A percentile compares a stretch with the other conserved stretches of the same genome.
phyloP scores from a whole-genome alignment of 2,888 invertebrate species.

The Drosophila yooni region DNA sequence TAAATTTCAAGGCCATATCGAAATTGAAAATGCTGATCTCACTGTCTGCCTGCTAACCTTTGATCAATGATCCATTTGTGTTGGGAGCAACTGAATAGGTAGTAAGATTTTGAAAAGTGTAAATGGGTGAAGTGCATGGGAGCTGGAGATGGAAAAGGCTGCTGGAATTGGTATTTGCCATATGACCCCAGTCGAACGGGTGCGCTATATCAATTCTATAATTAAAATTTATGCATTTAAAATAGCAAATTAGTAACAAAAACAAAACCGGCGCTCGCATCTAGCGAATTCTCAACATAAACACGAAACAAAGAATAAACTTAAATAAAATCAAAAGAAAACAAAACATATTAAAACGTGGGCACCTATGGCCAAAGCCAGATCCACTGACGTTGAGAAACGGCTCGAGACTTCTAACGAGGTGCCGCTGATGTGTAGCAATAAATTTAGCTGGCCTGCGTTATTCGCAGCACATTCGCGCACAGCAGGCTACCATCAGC shows the following conservation, averaged over 20 bases:
- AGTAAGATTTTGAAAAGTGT: conserved; percentile 13
- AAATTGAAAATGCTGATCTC: conserved; percentile 34
- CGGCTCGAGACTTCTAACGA: conserved; percentile 71
- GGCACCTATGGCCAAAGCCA: conserved; percentile 28
- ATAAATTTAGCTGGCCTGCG: conserved; percentile 79
- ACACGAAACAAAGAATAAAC: conserved; percentile 44
- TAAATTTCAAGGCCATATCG: conserved; percentile 44
- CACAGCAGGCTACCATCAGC: conserved; percentile 57
- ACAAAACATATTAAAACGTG: conserved; percentile 24
- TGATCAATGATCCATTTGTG: conserved; percentile 29
- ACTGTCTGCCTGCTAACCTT: background rate
- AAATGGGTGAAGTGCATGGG: conserved; percentile 30
- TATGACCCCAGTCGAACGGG: conserved; percentile 35
- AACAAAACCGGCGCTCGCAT: conserved; percentile 56
- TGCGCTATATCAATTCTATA: conserved; percentile 56
- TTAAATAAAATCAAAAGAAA: conserved; percentile 44
- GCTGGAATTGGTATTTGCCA: conserved; percentile 33
- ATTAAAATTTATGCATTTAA: conserved; percentile 77
- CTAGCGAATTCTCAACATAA: conserved; percentile 50
- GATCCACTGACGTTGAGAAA: conserved; percentile 59
- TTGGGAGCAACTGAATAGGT: conserved; percentile 11
- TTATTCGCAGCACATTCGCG: conserved; percentile 74
- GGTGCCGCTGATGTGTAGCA: conserved; percentile 82
- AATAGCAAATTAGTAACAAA: conserved; percentile 74
- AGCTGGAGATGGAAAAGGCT: conserved; percentile 1